Percentiles rank a stretch among this genome's conserved stretches.
These are phyloP conservation scores for Caracal caracal DNA, from an alignment of 2,113 vertebrate genomes.

Conservation along the genomic window DNA sequence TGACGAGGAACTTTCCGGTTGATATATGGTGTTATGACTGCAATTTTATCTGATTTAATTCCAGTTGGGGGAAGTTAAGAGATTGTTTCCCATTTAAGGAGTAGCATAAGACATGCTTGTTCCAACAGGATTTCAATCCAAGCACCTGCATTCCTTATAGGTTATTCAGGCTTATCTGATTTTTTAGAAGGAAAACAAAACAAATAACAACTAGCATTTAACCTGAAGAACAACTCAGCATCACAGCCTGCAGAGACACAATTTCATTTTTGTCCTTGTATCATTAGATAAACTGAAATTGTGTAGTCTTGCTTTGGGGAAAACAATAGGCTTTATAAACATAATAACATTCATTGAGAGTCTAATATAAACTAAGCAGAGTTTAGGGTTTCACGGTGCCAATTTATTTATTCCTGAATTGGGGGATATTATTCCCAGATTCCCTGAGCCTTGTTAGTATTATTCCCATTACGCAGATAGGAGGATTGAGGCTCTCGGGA, in stretches of 20 bases:
- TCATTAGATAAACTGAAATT: background rate
- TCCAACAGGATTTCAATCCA: conserved; percentile 44
- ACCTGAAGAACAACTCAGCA: background rate
- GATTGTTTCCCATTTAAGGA: background rate
- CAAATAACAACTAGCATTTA: background rate
- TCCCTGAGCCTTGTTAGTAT: background rate
- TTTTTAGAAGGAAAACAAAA: conserved; percentile 7
- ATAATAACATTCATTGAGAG: background rate
- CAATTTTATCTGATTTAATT: background rate
- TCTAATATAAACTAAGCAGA: background rate
- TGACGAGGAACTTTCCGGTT: conserved; percentile 27
- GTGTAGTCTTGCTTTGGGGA: background rate
- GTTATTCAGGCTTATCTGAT: conserved; percentile 21
- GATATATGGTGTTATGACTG: background rate
- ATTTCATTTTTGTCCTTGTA: background rate
- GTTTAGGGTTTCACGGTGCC: background rate
- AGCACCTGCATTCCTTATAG: conserved; percentile 11
- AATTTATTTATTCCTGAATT: background rate
- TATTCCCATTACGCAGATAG: background rate
- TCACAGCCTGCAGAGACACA: background rate
- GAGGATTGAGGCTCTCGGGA: background rate
- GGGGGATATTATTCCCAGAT: background rate
- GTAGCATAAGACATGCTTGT: background rate
- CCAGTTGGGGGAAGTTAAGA: conserved; percentile 40
- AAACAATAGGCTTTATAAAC: background rate